Conservation (phyloP, 2,113 vertebrate genomes). For the Alethe diademata region DNA sequence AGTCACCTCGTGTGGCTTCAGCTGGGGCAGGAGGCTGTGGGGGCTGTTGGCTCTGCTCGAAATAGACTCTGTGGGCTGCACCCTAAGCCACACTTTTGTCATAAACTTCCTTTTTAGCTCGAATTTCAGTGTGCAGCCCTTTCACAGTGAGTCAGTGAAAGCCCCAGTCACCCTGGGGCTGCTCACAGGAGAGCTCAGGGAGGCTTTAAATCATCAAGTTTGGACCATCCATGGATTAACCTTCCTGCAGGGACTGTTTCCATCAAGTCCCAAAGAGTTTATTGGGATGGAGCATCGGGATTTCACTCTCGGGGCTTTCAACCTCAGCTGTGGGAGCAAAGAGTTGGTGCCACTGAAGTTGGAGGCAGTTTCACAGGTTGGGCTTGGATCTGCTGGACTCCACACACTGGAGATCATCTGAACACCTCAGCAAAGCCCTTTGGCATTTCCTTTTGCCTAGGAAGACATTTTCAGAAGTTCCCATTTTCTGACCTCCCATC, state of each 20-base stretch:
- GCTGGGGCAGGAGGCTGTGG: background rate
- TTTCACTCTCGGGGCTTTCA: background rate
- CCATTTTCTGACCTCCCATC: accelerated
- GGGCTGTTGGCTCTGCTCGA: background rate
- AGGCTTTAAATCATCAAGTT: background rate
- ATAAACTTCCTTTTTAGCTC: background rate
- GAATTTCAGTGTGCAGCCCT: background rate
- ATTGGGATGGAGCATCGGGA: accelerated
- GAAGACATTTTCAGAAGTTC: background rate
- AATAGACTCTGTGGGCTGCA: background rate
- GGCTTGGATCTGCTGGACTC: background rate
- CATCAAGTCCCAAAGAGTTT: background rate
- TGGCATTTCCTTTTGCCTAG: background rate
- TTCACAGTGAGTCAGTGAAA: background rate
- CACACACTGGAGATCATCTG: background rate
- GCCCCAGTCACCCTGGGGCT: accelerated
- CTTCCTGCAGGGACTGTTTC: background rate
- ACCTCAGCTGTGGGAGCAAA: background rate
- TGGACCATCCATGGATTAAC: background rate
- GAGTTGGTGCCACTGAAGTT: background rate
- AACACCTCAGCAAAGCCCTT: background rate
- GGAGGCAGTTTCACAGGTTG: accelerated
- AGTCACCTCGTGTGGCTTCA: background rate
- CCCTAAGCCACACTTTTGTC: background rate
- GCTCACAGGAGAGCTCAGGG: background rate